phyloP scores from a whole-genome alignment of 2,888 invertebrate genomes.

The Amblyjoppa fuscipennis region DNA sequence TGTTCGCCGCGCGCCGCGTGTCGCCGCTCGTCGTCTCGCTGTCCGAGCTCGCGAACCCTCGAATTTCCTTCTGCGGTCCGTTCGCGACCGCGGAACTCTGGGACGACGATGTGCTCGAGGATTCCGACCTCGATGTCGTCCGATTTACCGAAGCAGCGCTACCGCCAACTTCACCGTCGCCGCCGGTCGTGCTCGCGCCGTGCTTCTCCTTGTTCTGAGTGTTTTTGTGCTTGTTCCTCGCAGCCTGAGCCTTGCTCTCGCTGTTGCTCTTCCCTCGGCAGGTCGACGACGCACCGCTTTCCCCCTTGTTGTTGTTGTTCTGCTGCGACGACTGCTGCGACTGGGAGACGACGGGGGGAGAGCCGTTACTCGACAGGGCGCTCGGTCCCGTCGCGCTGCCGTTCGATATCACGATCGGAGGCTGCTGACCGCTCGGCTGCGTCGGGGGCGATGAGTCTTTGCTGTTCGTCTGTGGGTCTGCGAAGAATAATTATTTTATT shows the following conservation, averaged over 20 bases:
- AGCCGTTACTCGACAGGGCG: constrained; percentile 68
- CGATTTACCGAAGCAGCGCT: constrained; percentile 76
- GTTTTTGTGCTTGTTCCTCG: constrained; percentile 87
- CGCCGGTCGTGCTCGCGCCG: constrained; percentile 72
- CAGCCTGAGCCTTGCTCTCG: constrained; percentile 86
- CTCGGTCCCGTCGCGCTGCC: constrained; percentile 28
- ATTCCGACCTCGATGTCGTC: constrained; percentile 83
- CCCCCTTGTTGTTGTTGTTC: constrained; percentile 85
- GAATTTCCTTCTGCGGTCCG: constrained; percentile 75
- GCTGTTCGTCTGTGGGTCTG: constrained; percentile 80
- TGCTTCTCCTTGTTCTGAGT: constrained; percentile 84
- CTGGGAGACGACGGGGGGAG: constrained; percentile 73
- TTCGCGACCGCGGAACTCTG: constrained; percentile 39
- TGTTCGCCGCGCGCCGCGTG: constrained; percentile 44
- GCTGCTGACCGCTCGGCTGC: constrained; percentile 65
- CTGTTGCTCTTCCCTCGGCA: constrained; percentile 83
- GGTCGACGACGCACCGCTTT: constrained; percentile 79
- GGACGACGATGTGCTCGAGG: constrained; percentile 76
- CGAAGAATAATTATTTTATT: not conserved
- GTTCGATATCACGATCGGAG: constrained; percentile 56
- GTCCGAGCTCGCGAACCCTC: constrained; percentile 71
- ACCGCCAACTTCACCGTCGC: constrained; percentile 83
- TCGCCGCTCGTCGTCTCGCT: constrained; percentile 66
- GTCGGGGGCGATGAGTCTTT: constrained; percentile 81
- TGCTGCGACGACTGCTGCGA: constrained; percentile 67